Evolutionary conservation across 2,888 invertebrate species (phyloP).

Genomic region (Aspidapion aeneum): DNA sequence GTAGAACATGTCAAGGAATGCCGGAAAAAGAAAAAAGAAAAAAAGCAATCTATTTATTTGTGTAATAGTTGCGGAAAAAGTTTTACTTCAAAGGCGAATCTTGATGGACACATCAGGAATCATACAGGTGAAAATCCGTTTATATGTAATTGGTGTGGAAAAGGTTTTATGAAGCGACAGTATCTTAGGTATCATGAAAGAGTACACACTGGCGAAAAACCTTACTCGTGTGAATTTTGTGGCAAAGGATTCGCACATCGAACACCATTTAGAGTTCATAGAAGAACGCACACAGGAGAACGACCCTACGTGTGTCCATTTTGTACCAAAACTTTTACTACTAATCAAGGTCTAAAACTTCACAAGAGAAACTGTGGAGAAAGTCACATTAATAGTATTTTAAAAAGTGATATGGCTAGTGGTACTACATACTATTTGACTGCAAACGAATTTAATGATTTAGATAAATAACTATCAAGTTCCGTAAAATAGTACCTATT

Average conservation of each 20-base stretch:
- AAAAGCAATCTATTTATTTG: slow-evolving; percentile 39
- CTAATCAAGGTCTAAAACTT: slow-evolving; percentile 33
- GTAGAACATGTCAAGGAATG: slow-evolving; percentile 47
- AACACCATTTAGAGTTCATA: slow-evolving; percentile 35
- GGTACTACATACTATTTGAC: too few relatives aligned
- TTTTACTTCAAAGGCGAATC: slow-evolving; percentile 33
- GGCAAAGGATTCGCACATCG: slow-evolving; percentile 39
- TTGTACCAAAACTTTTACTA: slow-evolving; percentile 33
- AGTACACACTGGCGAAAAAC: slow-evolving; percentile 42
- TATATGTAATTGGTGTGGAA: slow-evolving; percentile 37
- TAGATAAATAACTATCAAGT: too few relatives aligned
- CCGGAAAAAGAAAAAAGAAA: slow-evolving; percentile 15
- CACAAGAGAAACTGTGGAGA: slow-evolving; percentile 33
- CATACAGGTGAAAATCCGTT: slow-evolving; percentile 49
- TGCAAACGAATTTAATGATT: too few relatives aligned
- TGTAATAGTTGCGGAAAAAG: slow-evolving; percentile 40
- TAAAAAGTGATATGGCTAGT: neutral
- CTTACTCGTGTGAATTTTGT: slow-evolving; percentile 41
- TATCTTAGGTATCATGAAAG: slow-evolving; percentile 42
- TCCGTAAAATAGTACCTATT: too few relatives aligned
- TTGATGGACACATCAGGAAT: slow-evolving; percentile 37
- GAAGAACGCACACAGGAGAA: slow-evolving; percentile 37
- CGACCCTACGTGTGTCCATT: slow-evolving; percentile 37
- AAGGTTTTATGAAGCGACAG: slow-evolving; percentile 39
- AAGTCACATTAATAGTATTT: neutral